Conservation (phyloP, 2,888 invertebrate genomes). For the Torymus tubicola region DNA sequence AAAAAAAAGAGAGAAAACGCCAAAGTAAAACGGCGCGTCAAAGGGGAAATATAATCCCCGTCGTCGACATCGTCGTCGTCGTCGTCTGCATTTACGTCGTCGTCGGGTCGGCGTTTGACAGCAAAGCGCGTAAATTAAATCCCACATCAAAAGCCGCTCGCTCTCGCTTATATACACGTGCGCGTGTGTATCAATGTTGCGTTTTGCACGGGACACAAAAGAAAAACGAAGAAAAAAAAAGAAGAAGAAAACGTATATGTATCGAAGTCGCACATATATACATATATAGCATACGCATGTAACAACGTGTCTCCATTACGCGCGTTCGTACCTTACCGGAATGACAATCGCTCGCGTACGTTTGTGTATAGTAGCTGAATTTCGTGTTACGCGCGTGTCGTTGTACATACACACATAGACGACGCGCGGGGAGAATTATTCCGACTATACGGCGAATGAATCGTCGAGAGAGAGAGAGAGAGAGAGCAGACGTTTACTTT, state of each 20-base stretch:
- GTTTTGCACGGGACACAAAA: slow-evolving; percentile 10
- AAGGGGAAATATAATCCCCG: too few relatives aligned
- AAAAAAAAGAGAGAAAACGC: too few relatives aligned
- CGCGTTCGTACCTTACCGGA: slow-evolving; percentile 60
- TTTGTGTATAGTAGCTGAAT: slow-evolving; percentile 57
- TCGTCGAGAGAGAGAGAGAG: neutral
- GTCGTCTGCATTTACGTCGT: too few relatives aligned
- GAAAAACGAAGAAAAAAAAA: neutral
- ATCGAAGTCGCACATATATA: neutral
- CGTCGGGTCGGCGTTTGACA: neutral
- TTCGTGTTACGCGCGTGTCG: too few relatives aligned
- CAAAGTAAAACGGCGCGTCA: too few relatives aligned
- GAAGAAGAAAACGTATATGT: neutral
- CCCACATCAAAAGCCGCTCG: slow-evolving; percentile 37
- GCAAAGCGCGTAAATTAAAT: slow-evolving; percentile 28
- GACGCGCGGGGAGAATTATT: slow-evolving; percentile 37
- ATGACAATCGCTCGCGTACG: slow-evolving; percentile 74
- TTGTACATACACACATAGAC: too few relatives aligned
- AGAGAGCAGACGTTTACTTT: slow-evolving; percentile 17
- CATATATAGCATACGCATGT: too few relatives aligned
- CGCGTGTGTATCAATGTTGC: slow-evolving; percentile 2
- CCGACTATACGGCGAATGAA: neutral
- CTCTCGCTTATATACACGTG: neutral
- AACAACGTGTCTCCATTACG: slow-evolving; percentile 25
- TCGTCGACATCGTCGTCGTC: too few relatives aligned